phyloP scores from a whole-genome alignment of 2,113 vertebrate species.

The Donacobius atricapilla region DNA sequence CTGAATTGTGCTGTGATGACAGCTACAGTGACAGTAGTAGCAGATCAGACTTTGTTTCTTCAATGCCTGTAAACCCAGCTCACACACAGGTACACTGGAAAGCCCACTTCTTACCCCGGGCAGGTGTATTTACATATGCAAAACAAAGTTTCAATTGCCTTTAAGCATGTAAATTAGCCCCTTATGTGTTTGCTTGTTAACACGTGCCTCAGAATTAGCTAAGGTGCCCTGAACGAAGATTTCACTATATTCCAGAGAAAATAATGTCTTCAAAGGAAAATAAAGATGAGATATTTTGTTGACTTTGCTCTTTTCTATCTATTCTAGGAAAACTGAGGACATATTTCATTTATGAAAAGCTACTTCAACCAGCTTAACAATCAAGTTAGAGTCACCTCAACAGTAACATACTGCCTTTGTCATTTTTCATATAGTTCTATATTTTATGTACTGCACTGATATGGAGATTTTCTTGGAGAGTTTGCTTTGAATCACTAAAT shows the following conservation, averaged over 20 bases:
- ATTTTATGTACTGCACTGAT: conserved; percentile 38
- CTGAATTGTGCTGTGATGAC: conserved; percentile 12
- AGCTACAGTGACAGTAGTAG: neutral
- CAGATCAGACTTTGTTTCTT: neutral
- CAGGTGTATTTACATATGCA: conserved; percentile 24
- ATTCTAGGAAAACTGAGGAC: neutral
- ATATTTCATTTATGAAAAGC: conserved; percentile 63
- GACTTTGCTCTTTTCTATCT: conserved; percentile 33
- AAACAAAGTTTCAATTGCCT: neutral
- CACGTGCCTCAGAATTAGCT: neutral
- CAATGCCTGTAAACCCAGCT: neutral
- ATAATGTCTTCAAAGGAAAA: conserved; percentile 29
- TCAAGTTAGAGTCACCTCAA: conserved; percentile 39
- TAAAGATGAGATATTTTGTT: conserved; percentile 1
- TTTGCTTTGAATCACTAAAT: conserved; percentile 49
- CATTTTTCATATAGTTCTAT: conserved; percentile 34
- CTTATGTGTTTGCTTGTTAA: neutral
- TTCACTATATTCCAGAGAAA: neutral
- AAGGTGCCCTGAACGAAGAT: neutral
- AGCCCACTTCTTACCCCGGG: neutral
- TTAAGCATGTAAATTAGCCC: conserved; percentile 16
- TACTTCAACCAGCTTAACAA: conserved; percentile 34
- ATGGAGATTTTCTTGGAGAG: neutral
- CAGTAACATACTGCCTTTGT: conserved; percentile 34
- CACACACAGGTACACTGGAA: neutral